Base-by-base conservation (phyloP, 2,797 vertebrate genomes). In the Enteromius trimaculatus region DNA sequence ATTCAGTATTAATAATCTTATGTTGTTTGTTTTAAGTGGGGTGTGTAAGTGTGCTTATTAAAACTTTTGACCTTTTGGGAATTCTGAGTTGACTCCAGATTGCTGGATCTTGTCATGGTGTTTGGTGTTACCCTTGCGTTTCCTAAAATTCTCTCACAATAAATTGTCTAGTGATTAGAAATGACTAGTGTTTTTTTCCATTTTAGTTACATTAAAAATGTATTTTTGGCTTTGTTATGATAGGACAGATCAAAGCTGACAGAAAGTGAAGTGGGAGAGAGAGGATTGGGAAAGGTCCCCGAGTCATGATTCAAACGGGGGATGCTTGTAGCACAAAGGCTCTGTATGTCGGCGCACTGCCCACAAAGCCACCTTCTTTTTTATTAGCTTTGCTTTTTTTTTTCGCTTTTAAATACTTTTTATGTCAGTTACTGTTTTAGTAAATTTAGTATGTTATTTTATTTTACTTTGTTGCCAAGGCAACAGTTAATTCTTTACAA, bases 51-150 rank as follows among this genome's bases (percentile, higher is more conserved):
- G 29, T 55, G 29, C 31, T 34, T 17, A n/a, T 44, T 62, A 37
- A 76, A 23, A 2, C 37, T 3, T 3, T 26, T 62, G n/a, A 60
- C 21, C 14, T 62, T 62, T 76, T 75, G 19, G 51, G 29, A 53
- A 74, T 49, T 31, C 44, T 74, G 49, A 23, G 29, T n/a, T 55
- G 21, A 76, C 14, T 26, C 10, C 26, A 77, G 6, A 4, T n/a
- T 55, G 19, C 39, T 55, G 26, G 2, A 21, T 37, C 17, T 37
- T 62, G 55, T 62, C 34, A 17, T 62, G 37, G 3, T 62, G 21
- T 64, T 62, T 77, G 37, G 37, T 16, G 62, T 64, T 77, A 6
- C 23, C 58, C 39, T 64, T 64, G 58, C 44, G 5, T 64, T 77
- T 64, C 37, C 39, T 77, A 47, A 75, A 75, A 34, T 4, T 4